Evolutionary conservation across 2,888 invertebrate genomes (phyloP).

Genomic region (Cylloceria caligata): DNA sequence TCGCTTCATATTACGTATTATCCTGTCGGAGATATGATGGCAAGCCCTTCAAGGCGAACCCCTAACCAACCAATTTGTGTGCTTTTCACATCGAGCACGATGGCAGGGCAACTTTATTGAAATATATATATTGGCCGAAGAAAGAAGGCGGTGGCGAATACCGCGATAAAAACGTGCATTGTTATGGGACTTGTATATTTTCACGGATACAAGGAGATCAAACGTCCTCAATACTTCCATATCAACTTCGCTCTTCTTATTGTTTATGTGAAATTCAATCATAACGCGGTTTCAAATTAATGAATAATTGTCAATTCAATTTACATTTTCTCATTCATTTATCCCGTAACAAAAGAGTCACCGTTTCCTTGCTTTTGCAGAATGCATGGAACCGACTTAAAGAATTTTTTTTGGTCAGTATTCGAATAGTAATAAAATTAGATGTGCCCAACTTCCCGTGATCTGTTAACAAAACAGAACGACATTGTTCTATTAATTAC

Average conservation of each 20-base stretch:
- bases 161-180: constrained; percentile 31
- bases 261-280: constrained; percentile 74
- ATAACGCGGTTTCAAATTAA: constrained; percentile 46
- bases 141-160: background rate
- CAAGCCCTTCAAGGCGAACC: too few species aligned
- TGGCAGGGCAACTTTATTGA: background rate
- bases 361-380: too few species aligned
- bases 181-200: constrained; percentile 44
- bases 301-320: constrained; percentile 28
- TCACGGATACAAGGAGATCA: constrained; percentile 74
- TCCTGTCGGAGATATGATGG: background rate
- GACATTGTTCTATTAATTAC: too few species aligned
- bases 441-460: too few species aligned
- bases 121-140: constrained; percentile 5
- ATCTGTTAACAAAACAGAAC: too few species aligned
- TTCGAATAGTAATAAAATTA: too few species aligned
- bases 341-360: background rate
- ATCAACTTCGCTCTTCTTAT: constrained; percentile 74
- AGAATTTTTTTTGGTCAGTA: too few species aligned
- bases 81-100: too few species aligned
- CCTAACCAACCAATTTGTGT: too few species aligned
- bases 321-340: constrained; percentile 56
- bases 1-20: too few species aligned
- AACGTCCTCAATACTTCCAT: constrained; percentile 75
- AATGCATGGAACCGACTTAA: too few species aligned